These are phyloP conservation scores for Carcharodon carcharias DNA, from an alignment of 2,797 vertebrate species.

Conservation along the genomic window DNA sequence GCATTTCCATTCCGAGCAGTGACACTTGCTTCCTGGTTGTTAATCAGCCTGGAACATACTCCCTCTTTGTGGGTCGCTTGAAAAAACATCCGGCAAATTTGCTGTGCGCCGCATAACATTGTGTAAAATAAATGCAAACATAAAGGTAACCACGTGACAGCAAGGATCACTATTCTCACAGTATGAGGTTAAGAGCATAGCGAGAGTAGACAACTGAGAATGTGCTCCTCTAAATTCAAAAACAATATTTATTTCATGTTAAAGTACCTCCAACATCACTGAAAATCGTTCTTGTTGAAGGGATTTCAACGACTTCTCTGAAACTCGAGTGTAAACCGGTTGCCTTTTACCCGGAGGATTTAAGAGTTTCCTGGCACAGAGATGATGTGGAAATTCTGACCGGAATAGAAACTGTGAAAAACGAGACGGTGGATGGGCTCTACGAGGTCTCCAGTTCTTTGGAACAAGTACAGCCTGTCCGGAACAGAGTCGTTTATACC, in stretches of 20 bases:
- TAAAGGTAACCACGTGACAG: neutral
- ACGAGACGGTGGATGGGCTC: no score
- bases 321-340: no score
- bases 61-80: neutral
- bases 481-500: neutral
- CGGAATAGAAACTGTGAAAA: no score
- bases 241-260: neutral
- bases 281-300: no score
- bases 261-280: neutral
- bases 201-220: neutral
- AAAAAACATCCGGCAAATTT: no score
- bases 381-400: no score
- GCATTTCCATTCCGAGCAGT: neutral
- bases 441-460: no score
- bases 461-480: no score
- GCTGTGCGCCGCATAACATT: neutral
- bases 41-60: neutral
- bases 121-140: neutral
- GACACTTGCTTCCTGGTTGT: neutral
- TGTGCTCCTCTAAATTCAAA: neutral
- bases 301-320: no score
- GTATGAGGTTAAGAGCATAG: neutral
- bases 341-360: no score
- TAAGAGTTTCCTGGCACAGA: no score
- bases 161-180: neutral